phyloP scores from a whole-genome alignment of 2,797 vertebrate genomes.

The Emys orbicularis region DNA sequence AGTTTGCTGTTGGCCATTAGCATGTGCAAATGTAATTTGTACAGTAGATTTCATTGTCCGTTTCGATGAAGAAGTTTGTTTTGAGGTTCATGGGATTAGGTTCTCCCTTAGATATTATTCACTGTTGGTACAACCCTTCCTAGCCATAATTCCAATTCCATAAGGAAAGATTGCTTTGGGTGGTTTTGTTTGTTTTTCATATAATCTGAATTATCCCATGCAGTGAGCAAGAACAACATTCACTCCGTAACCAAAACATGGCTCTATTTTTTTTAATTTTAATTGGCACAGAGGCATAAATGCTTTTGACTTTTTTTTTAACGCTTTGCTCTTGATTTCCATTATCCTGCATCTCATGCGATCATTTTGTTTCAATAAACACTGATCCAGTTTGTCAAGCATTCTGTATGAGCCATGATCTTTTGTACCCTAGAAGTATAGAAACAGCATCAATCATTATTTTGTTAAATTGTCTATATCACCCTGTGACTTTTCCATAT shows the following conservation, averaged over 20 bases:
- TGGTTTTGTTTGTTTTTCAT: neutral
- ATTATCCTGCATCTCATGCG: neutral
- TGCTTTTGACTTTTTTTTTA: neutral
- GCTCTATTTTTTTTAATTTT: neutral
- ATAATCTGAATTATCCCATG: neutral
- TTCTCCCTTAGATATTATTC: neutral
- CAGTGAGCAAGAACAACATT: neutral
- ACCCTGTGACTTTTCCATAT: neutral
- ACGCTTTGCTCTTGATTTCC: neutral
- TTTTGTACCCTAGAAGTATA: conserved; percentile 23
- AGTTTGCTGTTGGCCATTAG: neutral
- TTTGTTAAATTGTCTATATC: neutral
- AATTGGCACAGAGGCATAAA: neutral
- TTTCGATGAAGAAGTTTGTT: neutral
- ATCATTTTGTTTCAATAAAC: conserved; percentile 44
- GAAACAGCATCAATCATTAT: conserved; percentile 27
- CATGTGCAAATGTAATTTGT: neutral
- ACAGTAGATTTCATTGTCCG: neutral
- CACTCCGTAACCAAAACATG: neutral
- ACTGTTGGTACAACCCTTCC: neutral
- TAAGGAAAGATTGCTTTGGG: neutral
- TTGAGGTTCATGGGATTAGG: neutral
- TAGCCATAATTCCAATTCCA: rapidly evolving
- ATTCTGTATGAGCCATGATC: conserved; percentile 56
- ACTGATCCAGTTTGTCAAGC: conserved; percentile 33